Base-by-base conservation (phyloP, 1,140 invertebrate species). In the Hormaphis cornu region DNA sequence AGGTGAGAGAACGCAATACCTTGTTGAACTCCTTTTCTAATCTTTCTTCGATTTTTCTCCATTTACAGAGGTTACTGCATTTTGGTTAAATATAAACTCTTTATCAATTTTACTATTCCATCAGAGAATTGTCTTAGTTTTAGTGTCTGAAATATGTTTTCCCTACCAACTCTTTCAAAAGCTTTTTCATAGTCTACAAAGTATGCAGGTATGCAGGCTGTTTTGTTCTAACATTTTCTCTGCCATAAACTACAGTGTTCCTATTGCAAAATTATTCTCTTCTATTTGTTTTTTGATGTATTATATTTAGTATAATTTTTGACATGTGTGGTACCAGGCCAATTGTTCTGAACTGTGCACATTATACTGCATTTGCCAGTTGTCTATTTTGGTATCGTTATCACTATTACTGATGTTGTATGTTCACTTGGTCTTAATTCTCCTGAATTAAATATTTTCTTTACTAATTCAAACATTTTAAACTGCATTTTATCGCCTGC, bases 1-100 rank as follows among this genome's bases (percentile, higher is more conserved):
- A n/a, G 75, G 75, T 26, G 73, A 75, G 53, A 75, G 35, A 26
- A 75, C 69, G 46, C 75, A 77, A n/a, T n/a, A 46, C 76, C 77
- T 63, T 77, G 76, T 18, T 74, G 69, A 10, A 76, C 75, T n/a
- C 74, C 75, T 69, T 72, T 71, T 56, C 40, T 69, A 42, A 73
- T 74, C 72, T 42, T 73, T 59, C 12, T 73, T 71, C 4, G 73
- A 71, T 30, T 35, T 42, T 28, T 30, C 24, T 37, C 56, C 28
- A 10, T 61, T 42, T 22, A 61, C 37, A 6, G 33, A 22, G 7
- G 37, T 37, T 20, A 44, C 44, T 12, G 5, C 61, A 44, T 66
- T 66, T 42, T n/a, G 35, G 16, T 66, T 46, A 16, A 46, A 46
- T 46, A 46, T 46, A 46, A 46, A 46, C 42, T 8, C 18, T 8